Percentiles rank a stretch among this genome's conserved stretches.
phyloP scores from a whole-genome alignment of 2,113 vertebrate genomes.

The Morone chrysops region DNA sequence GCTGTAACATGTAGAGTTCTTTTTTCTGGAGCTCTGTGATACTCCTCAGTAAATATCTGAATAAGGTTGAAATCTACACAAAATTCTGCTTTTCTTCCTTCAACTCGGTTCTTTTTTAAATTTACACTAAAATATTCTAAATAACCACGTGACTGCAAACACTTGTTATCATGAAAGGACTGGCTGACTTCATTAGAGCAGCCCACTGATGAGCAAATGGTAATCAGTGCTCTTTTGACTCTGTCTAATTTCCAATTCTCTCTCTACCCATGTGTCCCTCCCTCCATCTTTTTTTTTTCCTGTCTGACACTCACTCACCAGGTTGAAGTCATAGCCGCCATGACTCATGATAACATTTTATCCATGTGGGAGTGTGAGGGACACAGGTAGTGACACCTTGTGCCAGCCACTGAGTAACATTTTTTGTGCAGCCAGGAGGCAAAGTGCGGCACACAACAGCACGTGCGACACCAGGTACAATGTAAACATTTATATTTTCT shows the following conservation, averaged over 20 bases:
- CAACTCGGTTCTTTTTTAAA: conserved; percentile 22
- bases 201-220: conserved; percentile 64
- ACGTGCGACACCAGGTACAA: conserved; percentile 15
- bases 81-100: conserved; percentile 1
- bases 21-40: background rate
- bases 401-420: conserved; percentile 9
- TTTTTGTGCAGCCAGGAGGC: conserved; percentile 1
- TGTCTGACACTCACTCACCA: conserved; percentile 34
- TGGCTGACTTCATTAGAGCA: conserved; percentile 57
- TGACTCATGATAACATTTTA: conserved; percentile 48
- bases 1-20: background rate
- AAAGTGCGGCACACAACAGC: background rate
- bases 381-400: conserved; percentile 50
- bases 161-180: conserved; percentile 64
- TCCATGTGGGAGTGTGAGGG: conserved; percentile 34
- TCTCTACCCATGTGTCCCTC: conserved; percentile 24
- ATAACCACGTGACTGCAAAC: conserved; percentile 52
- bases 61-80: conserved; percentile 2
- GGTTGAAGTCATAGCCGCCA: conserved; percentile 42
- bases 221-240: conserved; percentile 71
- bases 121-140: conserved; percentile 63
- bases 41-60: background rate
- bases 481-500: conserved; percentile 59
- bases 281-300: conserved; percentile 23
- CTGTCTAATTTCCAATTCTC: conserved; percentile 58